Evolutionary conservation across 2,888 invertebrate species (phyloP).

Genomic region (Gastracanthus pulcherrimus): DNA sequence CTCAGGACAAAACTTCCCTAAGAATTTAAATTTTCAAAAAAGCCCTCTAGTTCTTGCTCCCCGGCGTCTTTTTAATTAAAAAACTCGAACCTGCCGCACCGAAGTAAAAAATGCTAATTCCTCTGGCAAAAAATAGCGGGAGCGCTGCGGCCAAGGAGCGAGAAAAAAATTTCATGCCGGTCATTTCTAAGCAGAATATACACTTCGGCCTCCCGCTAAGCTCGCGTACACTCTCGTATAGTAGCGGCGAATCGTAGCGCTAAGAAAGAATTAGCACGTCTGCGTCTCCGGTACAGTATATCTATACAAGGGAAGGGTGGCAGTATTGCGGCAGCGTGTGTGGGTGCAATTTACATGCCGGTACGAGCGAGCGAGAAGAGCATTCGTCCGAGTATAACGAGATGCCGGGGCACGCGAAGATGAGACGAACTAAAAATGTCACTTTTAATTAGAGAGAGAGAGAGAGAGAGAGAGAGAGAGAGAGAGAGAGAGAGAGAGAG

Average conservation of each 20-base stretch:
- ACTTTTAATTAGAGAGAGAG: conserved; percentile 44
- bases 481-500: neutral
- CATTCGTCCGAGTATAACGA: conserved; percentile 37
- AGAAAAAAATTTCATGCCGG: no score
- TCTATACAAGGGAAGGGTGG: neutral
- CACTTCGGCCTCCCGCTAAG: neutral
- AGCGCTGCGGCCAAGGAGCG: no score
- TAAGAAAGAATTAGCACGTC: neutral
- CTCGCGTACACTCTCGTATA: neutral
- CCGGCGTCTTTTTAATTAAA: neutral
- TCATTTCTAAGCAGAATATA: no score
- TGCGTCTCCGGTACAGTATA: no score
- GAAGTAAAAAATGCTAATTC: neutral
- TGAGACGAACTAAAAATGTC: conserved; percentile 49
- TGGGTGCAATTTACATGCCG: conserved; percentile 15
- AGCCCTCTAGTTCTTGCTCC: neutral
- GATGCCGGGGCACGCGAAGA: conserved; percentile 20
- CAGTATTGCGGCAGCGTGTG: neutral
- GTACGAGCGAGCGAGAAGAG: no score
- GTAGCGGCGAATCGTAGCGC: neutral
- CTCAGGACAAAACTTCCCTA: neutral
- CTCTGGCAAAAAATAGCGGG: no score
- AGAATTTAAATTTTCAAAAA: neutral
- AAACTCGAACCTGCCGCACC: neutral
- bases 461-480: no score